Base-by-base conservation (phyloP, 2,797 vertebrate genomes). In the Coreius guichenoti region DNA sequence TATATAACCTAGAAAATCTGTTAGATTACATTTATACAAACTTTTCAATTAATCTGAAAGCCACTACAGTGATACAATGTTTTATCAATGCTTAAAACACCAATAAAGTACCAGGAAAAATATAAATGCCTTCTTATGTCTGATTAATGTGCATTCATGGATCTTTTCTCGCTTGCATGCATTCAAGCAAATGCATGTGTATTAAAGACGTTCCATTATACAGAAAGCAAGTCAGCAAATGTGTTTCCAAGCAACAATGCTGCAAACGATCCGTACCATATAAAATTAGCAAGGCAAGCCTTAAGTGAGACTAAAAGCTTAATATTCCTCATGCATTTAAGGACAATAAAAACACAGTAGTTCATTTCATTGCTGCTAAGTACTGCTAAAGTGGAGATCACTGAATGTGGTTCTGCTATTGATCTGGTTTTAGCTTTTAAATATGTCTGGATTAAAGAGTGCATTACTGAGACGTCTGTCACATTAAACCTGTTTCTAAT, bases 401-500 rank as follows among this genome's bases (percentile, higher is more conserved):
- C 80, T 58, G 43, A 23, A 84, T 31, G 43, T 77, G 70, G 36
- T 74, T 84, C 43, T n/a, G 54, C 51, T 72, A 86, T 63, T 72
- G 82, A 89, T 87, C 56, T 39, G 16, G 31, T 84, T 84, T 86
- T 39, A 89, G 74, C 80, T 74, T 81, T 86, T 82, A 81, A 79
- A 87, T 83, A 73, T 67, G 36, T 82, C 80, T 75, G 43, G 39
- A 77, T 70, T 79, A 58, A 75, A 69, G 17, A 76, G 54, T 84
- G 47, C 63, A 69, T 81, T 87, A 72, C 31, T 63, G 73, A 81
- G 21, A 54, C 4, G 85, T 82, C 83, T 82, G 68, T 90, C 45
- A 87, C 87, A 87, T 89, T 54, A 88, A 69, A 77, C 73, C n/a
- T 5, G 31, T 54, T 56, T 78, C 78, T 86, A 85, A 86, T 89